These are phyloP conservation scores for Bibio marci DNA, from an alignment of 2,888 invertebrate species.

Conservation along the genomic window DNA sequence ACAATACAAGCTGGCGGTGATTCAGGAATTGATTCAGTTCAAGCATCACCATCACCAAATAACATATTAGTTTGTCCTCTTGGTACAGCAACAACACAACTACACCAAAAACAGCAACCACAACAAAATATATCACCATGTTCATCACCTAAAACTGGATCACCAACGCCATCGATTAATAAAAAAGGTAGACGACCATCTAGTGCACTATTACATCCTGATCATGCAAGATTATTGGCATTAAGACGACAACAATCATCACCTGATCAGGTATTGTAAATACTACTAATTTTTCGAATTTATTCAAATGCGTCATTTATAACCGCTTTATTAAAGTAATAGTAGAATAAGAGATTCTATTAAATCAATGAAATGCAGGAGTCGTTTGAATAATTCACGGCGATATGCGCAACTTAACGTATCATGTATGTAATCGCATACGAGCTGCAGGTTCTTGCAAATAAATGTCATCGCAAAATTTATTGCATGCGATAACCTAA, in stretches of 20 bases:
- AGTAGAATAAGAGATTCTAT: too few relatives aligned
- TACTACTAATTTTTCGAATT: too few relatives aligned
- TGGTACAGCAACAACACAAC: constrained; percentile 11
- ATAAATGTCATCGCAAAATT: too few relatives aligned
- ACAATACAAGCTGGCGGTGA: constrained; percentile 35
- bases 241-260: constrained; percentile 26
- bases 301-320: too few relatives aligned
- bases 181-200: constrained; percentile 33
- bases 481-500: too few relatives aligned
- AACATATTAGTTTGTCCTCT: constrained; percentile 18
- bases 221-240: constrained; percentile 46
- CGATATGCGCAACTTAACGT: too few relatives aligned
- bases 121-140: constrained; percentile 17
- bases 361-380: too few relatives aligned
- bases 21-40: constrained; percentile 55
- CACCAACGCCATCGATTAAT: constrained; percentile 25
- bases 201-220: constrained; percentile 44
- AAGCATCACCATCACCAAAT: constrained; percentile 41
- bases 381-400: too few relatives aligned
- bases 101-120: not conserved
- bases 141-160: constrained; percentile 25
- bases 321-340: not conserved
- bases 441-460: too few relatives aligned
- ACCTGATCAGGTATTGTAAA: constrained; percentile 23
- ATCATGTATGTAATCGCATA: not conserved